A percentile compares a stretch with the other conserved stretches of the same genome.
phyloP scores from a whole-genome alignment of 2,113 vertebrate genomes.

The Epinephelus cyanopodus region DNA sequence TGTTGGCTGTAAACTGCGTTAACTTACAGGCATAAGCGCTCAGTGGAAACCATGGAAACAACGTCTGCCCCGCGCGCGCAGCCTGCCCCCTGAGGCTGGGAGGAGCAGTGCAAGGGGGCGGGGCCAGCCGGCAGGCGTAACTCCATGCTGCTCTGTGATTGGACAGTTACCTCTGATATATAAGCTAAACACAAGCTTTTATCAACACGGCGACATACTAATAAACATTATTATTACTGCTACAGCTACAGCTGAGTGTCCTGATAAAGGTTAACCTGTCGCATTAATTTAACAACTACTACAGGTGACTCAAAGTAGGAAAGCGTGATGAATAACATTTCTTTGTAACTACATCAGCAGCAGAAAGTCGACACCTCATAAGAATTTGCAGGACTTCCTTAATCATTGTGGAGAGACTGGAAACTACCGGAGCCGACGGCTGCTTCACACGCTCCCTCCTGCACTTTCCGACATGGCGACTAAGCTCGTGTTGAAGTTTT shows the following conservation, averaged over 20 bases:
- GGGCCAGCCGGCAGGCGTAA: slow-evolving; percentile 22
- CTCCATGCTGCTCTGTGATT: slow-evolving; percentile 21
- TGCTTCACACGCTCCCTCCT: not conserved
- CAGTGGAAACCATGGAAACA: no score
- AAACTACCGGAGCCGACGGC: not conserved
- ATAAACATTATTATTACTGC: not conserved
- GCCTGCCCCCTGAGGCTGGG: slow-evolving; percentile 39
- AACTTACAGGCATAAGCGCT: not conserved
- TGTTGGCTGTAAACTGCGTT: not conserved
- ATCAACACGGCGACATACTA: no score
- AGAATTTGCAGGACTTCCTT: slow-evolving; percentile 7
- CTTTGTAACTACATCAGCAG: not conserved
- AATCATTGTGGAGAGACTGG: not conserved
- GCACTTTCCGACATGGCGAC: slow-evolving; percentile 70
- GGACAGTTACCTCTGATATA: slow-evolving; percentile 12
- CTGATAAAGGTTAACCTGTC: no score
- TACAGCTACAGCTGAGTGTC: no score
- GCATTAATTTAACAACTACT: not conserved
- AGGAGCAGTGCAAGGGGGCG: not conserved
- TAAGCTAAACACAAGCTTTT: not conserved
- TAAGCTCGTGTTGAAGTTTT: slow-evolving; percentile 49
- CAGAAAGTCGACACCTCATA: not conserved
- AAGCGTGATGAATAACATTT: not conserved
- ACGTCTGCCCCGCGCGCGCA: not conserved
- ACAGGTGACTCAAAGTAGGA: not conserved